These are phyloP conservation scores for Nasonia vitripennis DNA, from an alignment of 1,140 invertebrate genomes.

Conservation along the genomic window DNA sequence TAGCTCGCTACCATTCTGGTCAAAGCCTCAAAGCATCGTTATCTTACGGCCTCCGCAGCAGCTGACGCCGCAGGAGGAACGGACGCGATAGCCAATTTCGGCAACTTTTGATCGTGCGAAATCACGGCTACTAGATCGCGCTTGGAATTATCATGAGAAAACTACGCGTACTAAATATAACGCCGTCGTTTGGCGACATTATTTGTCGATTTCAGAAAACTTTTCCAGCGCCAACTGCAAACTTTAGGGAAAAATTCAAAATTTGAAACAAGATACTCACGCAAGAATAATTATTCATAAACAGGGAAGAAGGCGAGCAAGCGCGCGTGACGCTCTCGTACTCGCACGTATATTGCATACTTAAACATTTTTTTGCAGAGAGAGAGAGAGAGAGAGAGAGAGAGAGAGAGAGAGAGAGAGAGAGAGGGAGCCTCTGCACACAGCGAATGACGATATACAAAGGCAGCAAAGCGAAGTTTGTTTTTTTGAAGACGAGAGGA, in stretches of 20 bases:
- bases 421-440: conserved; percentile 6
- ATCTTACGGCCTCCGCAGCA: conserved; percentile 60
- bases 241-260: neutral
- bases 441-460: conserved; percentile 3
- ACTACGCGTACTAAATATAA: too few species aligned
- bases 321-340: neutral
- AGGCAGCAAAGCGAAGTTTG: conserved; percentile 8
- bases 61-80: conserved; percentile 33
- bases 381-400: neutral
- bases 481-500: conserved; percentile 2
- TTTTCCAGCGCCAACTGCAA: too few species aligned
- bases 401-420: neutral
- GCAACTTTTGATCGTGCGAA: conserved; percentile 48
- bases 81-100: conserved; percentile 41
- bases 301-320: neutral
- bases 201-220: too few species aligned
- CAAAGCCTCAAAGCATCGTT: conserved; percentile 71
- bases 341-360: conserved; percentile 9
- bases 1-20: conserved; percentile 56
- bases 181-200: too few species aligned
- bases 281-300: conserved; percentile 1
- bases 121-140: conserved; percentile 53
- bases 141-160: neutral
- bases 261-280: neutral
- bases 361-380: conserved; percentile 10